Evolutionary conservation across 2,888 invertebrate genomes (phyloP), one percentile per base, ranked within the genome.

Genomic region (Stenodema calcarata): DNA sequence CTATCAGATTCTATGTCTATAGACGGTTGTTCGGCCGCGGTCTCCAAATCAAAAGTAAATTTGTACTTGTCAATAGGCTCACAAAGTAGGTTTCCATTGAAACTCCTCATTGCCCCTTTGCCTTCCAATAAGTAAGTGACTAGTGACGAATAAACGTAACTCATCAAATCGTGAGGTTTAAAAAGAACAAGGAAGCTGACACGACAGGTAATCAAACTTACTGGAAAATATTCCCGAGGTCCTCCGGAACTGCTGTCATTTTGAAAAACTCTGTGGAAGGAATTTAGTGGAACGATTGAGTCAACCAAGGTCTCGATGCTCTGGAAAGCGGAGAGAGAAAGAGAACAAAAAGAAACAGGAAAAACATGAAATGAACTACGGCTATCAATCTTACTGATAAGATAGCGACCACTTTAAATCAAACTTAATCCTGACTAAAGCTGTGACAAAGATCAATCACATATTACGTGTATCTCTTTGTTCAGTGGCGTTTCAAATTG

Each of bases 181-280:
- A n/a, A 69, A 1, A 16, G 18, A 28, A 27, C 28, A 69, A 69
- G 6, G 70, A n/a, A 70, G 14, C 70, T 27, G 28, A 6, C 70
- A 30, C 0, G 27, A 16, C 14, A 76, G 11, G 41, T 41, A 16
- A n/a, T 2, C 16, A 47, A 23, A 73, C 84, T 84, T 75, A 84
- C 84, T 84, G 73, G 50, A 84, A 84, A n/a, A 84, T 84, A n/a
- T 84, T 70, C n/a, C 84, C 42, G 9, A 84, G 41, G 0, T 84
- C 84, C 18, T 70, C 84, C 9, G 84, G 84, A 16, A 84, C 44
- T 27, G 73, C 44, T 27, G 75, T 44, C 84, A 84, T 84, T 47
- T 23, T 84, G 84, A n/a, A 28, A 75, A 84, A 75, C 3, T 75
- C 69, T 12, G 35, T 18, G 35, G 18, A 69, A 35, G 50, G 80